Percentiles rank a stretch among this genome's conserved stretches.
phyloP scores from a whole-genome alignment of 2,797 vertebrate species.

The Enteromius anoplus region DNA sequence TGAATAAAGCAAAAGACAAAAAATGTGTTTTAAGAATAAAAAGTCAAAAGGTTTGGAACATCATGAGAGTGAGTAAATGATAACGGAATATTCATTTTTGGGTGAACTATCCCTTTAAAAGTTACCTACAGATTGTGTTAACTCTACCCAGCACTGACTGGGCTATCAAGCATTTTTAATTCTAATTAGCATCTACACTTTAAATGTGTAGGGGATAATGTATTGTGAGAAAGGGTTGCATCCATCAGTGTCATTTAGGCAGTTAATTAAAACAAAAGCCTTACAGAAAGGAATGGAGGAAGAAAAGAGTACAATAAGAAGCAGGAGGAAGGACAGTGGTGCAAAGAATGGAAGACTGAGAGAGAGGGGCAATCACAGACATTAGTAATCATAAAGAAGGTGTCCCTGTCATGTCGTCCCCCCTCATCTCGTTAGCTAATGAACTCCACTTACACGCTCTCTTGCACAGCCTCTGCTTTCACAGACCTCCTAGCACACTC shows the following conservation, averaged over 20 bases:
- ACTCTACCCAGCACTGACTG: not conserved
- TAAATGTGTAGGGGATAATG: conserved; percentile 31
- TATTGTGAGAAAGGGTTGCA: conserved; percentile 42
- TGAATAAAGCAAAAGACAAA: not conserved
- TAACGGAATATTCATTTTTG: not conserved
- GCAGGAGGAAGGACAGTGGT: not conserved
- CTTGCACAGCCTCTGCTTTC: conserved; percentile 32
- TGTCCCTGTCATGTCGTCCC: conserved; percentile 27
- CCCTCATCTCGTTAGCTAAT: conserved; percentile 35
- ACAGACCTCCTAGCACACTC: conserved; percentile 21
- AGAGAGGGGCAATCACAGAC: conserved; percentile 19
- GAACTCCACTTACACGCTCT: conserved; percentile 35
- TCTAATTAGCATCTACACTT: conserved; percentile 45
- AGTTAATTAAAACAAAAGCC: conserved; percentile 50
- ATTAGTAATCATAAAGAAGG: conserved; percentile 38
- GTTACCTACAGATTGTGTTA: not conserved
- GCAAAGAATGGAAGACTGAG: not conserved
- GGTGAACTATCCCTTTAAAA: not conserved
- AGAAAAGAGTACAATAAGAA: conserved; percentile 4
- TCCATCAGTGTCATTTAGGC: conserved; percentile 47
- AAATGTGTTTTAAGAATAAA: not conserved
- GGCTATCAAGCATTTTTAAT: conserved; percentile 6
- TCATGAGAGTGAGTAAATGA: not conserved
- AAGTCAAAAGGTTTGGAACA: not conserved
- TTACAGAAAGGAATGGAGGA: conserved; percentile 8